Base-by-base conservation (phyloP, 2,797 vertebrate species). In the Telmatherina bonti region DNA sequence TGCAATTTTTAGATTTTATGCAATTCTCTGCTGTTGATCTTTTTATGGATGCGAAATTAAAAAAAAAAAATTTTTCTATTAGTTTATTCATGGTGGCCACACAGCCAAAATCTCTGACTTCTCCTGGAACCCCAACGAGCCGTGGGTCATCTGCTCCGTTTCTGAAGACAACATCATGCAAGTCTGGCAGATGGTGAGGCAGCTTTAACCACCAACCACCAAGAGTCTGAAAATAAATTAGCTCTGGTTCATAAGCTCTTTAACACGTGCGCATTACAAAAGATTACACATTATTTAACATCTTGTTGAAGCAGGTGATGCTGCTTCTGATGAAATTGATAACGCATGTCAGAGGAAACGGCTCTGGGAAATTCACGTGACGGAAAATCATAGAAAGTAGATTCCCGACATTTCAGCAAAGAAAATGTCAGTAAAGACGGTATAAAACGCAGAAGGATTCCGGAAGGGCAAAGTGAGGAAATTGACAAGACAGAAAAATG, bases 141-240 rank as follows among this genome's bases (percentile, higher is more conserved):
- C 96, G 1, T 98, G 97, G 97, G 96, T 98, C 74, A 97, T 98
- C 89, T 98, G 97, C 81, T 99, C 96, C 0, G 96, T 98, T 68
- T 98, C 96, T 0, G 97, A 99, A 91, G 97, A 98, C 92, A 98
- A 97, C 93, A 98, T 98, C 86, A 96, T 97, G 96, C 96, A 98
- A 93, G 97, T 99, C 55, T 97, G 97, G 97, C 97, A 99, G 78
- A 98, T 99, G 97, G 86, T 92, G 67, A 90, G 89, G n/a, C n/a
- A n/a, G n/a, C n/a, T n/a, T n/a, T n/a, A n/a, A n/a, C n/a, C n/a
- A n/a, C n/a, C 11, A 10, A 24, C 47, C 47, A 11, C 47, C 4
- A 45, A 45, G 43, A 20, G 18, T 45, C 18, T 45, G 43, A 45
- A 45, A n/a, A 45, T 41, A 16, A 41, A 16, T 16, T 4, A 41